Base-by-base conservation (phyloP, 2,113 vertebrate genomes). In the Prochilodus magdalenae region DNA sequence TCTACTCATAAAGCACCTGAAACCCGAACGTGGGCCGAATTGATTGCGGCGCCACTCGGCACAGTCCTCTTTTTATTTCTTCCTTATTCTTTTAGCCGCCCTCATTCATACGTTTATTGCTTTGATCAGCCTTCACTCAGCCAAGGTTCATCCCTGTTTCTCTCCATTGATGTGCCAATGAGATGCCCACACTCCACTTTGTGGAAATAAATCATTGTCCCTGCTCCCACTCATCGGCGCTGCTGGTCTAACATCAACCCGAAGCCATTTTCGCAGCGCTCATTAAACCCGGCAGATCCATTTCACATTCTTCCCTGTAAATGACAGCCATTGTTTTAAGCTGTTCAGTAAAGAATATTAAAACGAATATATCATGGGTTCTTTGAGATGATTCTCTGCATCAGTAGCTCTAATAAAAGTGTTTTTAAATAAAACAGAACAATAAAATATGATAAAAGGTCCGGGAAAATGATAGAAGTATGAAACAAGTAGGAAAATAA, bases 261-360 rank as follows among this genome's bases (percentile, higher is more conserved):
- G 33, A 69, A 80, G 83, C 79, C 73, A 73, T 70, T 73, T 84
- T 55, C 15, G 33, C 72, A 67, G 83, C 83, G 83, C 84, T 83
- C 69, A 63, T 87, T 81, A 76, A 75, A 75, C 82, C 73, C 67
- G 73, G 73, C 62, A 65, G 77, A 40, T 76, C 40, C 60, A 76
- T 83, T 83, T 77, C 79, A 70, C 69, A 70, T 77, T 62, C 70
- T 79, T 79, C 70, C 79, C 63, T 75, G 70, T 78, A 81, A 71
- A 73, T 84, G 83, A 82, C 85, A 80, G 44, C 72, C 67, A 49
- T 74, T 83, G 75, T 83, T 77, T 78, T 79, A 36, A 83, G 73
- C 76, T 27, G 66, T 71, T 66, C 53, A 76, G 80, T 84, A 74
- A 79, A 79, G 77, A 71, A 76, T 72, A 82, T 44, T 77, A 40